Percentiles rank a stretch among this genome's conserved stretches.
Conservation (phyloP, 2,797 vertebrate species). For the Arnoldichthys spilopterus region DNA sequence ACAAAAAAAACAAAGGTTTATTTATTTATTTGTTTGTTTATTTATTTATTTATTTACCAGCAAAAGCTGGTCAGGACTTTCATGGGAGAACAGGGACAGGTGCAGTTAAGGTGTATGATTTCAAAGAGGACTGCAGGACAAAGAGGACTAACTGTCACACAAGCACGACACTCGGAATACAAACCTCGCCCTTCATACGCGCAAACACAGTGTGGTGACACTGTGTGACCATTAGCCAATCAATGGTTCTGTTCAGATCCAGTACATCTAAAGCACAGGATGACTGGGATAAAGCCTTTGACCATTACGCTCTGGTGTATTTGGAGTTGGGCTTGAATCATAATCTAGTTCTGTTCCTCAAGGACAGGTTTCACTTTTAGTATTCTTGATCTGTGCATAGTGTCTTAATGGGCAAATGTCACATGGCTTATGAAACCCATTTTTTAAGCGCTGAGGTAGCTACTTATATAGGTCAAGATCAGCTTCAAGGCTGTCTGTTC, state of each 20-base stretch:
- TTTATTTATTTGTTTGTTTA: too few species aligned
- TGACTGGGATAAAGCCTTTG: background rate
- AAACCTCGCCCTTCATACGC: background rate
- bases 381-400: background rate
- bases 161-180: too few species aligned
- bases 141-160: too few species aligned
- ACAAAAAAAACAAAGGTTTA: too few species aligned
- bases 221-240: too few species aligned
- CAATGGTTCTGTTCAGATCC: background rate
- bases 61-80: too few species aligned
- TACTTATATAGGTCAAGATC: background rate
- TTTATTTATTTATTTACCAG: too few species aligned
- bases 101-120: too few species aligned
- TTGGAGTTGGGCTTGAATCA: background rate
- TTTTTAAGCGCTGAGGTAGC: background rate
- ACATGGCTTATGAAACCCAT: background rate
- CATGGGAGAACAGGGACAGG: too few species aligned
- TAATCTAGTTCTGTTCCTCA: too few species aligned
- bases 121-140: too few species aligned
- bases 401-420: background rate
- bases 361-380: background rate
- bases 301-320: background rate
- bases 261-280: background rate
- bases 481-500: background rate
- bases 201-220: background rate